Conservation (phyloP, 2,888 invertebrate species). For the Apotomis betuletana region DNA sequence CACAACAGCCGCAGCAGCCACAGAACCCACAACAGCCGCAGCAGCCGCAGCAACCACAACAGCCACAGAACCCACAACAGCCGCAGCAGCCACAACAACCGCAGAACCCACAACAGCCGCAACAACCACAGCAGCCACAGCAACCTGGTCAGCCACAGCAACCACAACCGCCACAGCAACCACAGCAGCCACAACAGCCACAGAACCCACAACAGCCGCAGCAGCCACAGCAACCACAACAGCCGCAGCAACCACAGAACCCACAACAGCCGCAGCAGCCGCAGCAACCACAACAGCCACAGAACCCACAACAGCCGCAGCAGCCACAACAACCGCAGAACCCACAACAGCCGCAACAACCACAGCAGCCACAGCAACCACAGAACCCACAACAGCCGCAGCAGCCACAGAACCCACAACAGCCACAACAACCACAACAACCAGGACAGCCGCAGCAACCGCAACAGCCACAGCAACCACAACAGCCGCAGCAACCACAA, state of each 20-base stretch:
- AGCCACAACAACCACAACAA: too few relatives aligned
- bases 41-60: background rate
- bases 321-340: background rate
- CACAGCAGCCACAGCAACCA: slow-evolving; percentile 2
- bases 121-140: background rate
- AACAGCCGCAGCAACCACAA: background rate
- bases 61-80: background rate
- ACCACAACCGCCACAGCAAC: background rate
- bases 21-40: background rate
- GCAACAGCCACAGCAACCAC: background rate
- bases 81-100: background rate
- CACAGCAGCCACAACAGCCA: background rate
- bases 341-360: background rate
- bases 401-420: background rate
- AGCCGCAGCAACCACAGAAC: background rate
- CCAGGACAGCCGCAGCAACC: background rate
- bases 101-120: background rate
- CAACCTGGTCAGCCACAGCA: background rate
- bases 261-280: background rate
- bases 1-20: background rate
- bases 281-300: background rate
- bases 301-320: background rate
- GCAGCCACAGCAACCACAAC: background rate
- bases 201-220: background rate
- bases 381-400: background rate